A percentile compares a stretch with the other conserved stretches of the same genome.
These are phyloP conservation scores for Whitmania pigra DNA, from an alignment of 1,140 invertebrate species.

Conservation along the genomic window DNA sequence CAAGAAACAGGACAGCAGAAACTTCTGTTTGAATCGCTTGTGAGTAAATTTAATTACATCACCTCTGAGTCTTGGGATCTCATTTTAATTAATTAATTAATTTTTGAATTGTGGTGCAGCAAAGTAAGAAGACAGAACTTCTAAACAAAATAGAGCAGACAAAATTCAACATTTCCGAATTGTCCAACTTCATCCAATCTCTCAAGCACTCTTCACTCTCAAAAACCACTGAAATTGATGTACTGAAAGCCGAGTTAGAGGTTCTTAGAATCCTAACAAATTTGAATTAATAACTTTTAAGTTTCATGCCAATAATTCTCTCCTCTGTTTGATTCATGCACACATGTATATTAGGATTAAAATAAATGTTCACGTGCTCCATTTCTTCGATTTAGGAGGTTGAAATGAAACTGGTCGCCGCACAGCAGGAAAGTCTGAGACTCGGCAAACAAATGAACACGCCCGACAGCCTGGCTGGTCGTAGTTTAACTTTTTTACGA, in stretches of 20 bases:
- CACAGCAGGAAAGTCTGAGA: slow-evolving; percentile 17
- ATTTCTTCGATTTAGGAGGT: slow-evolving; percentile 4
- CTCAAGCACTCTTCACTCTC: slow-evolving; percentile 74
- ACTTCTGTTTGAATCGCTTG: slow-evolving; percentile 64
- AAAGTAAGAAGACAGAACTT: slow-evolving; percentile 68
- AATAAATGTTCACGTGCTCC: neutral
- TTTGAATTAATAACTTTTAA: neutral
- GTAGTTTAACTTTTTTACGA: neutral
- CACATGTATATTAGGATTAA: neutral
- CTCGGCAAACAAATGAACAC: slow-evolving; percentile 4
- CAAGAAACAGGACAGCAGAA: slow-evolving; percentile 48
- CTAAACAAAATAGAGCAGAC: slow-evolving; percentile 76
- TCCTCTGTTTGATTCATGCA: neutral
- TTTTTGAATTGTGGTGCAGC: neutral
- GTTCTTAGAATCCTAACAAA: slow-evolving; percentile 25
- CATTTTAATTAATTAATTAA: slow-evolving; percentile 22
- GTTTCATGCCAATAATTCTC: neutral
- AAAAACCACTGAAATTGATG: slow-evolving; percentile 74
- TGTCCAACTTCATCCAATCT: slow-evolving; percentile 87
- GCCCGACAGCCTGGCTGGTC: neutral
- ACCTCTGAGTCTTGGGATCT: no score
- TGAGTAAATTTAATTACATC: slow-evolving; percentile 32
- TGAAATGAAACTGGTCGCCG: slow-evolving; percentile 13
- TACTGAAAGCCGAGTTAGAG: slow-evolving; percentile 56
- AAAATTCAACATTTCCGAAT: slow-evolving; percentile 70